Conservation (phyloP, 2,797 vertebrate species). For the Balearica regulorum region DNA sequence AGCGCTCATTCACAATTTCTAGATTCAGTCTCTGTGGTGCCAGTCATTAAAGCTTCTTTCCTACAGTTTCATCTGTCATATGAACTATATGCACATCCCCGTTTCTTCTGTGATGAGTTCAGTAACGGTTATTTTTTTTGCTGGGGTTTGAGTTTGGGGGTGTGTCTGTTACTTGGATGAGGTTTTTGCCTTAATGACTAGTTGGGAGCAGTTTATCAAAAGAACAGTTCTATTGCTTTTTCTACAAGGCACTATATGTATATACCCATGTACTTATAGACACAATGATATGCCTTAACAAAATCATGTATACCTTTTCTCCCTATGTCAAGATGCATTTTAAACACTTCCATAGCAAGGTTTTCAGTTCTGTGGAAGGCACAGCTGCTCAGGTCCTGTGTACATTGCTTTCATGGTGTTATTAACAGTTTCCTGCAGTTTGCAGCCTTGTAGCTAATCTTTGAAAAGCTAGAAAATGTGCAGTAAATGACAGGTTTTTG, state of each 20-base stretch:
- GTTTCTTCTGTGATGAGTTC: background rate
- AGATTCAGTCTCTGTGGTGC: background rate
- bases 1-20: background rate
- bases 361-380: background rate
- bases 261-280: background rate
- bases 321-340: background rate
- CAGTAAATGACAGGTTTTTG: background rate
- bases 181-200: background rate
- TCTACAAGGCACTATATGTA: background rate
- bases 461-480: background rate
- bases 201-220: background rate
- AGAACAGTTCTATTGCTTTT: background rate
- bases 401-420: background rate
- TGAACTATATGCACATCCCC: background rate
- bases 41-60: background rate
- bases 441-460: background rate
- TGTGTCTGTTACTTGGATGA: background rate
- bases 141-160: background rate
- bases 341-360: background rate
- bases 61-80: background rate
- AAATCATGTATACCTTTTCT: background rate
- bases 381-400: background rate
- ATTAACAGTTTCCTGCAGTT: background rate
- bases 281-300: background rate
- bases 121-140: background rate